Percentiles rank a stretch among this genome's conserved stretches.
phyloP scores from a whole-genome alignment of 1,140 invertebrate genomes.

The Sitobion miscanthi region DNA sequence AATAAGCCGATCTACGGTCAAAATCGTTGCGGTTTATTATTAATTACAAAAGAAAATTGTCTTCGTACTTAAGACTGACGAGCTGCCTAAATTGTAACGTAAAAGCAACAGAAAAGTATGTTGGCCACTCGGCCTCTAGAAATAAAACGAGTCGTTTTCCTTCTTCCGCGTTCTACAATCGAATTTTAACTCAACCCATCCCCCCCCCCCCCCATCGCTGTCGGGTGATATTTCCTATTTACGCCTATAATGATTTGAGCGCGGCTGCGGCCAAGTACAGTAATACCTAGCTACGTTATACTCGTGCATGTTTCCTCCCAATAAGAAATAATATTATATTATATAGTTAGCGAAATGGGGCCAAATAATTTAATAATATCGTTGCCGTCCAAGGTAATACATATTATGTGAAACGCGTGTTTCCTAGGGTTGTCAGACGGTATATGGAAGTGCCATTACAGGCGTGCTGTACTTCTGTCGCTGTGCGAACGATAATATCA shows the following conservation, averaged over 20 bases:
- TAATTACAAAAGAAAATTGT: too few relatives aligned
- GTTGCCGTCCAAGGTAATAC: neutral
- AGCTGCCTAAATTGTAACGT: too few relatives aligned
- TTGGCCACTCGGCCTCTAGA: too few relatives aligned
- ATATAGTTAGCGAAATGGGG: neutral
- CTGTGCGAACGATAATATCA: neutral
- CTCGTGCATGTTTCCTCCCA: neutral
- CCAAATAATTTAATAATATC: neutral
- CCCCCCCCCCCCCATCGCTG: too few relatives aligned
- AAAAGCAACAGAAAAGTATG: too few relatives aligned
- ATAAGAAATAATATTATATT: neutral
- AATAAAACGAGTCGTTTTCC: neutral
- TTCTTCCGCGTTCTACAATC: too few relatives aligned
- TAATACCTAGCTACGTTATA: neutral
- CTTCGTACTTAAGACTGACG: too few relatives aligned
- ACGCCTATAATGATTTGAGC: neutral
- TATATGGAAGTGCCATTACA: neutral
- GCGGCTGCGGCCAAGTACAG: neutral
- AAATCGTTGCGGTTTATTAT: too few relatives aligned
- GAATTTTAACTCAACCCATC: neutral
- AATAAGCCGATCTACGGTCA: too few relatives aligned
- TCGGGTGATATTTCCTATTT: neutral
- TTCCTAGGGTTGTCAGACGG: neutral
- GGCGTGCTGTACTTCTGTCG: neutral
- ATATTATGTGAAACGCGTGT: neutral